phyloP scores from a whole-genome alignment of 2,113 vertebrate species.

The Aspiorhynchus laticeps region DNA sequence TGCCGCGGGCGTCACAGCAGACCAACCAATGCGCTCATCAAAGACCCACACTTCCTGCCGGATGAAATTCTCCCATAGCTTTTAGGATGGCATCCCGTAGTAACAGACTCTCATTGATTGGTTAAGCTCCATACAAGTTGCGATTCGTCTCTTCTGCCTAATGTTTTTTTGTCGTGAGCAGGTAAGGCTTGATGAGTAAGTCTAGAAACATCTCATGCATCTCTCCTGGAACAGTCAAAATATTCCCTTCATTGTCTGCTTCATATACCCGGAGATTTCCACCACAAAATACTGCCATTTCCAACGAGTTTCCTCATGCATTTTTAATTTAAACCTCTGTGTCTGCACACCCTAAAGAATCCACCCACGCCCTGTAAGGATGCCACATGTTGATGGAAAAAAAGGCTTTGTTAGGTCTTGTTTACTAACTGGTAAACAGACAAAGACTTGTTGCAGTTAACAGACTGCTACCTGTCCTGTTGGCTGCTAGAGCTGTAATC shows the following conservation, averaged over 20 bases:
- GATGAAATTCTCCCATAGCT: constrained; percentile 23
- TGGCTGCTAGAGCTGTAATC: neutral
- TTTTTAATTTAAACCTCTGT: constrained; percentile 50
- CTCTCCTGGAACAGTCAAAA: neutral
- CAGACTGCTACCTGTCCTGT: constrained; percentile 11
- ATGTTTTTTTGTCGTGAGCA: constrained; percentile 18
- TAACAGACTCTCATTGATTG: neutral
- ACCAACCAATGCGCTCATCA: constrained; percentile 28
- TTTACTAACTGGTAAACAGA: constrained; percentile 44
- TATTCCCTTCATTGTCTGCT: constrained; percentile 45
- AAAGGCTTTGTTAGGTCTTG: constrained; percentile 26
- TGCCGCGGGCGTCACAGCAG: constrained; percentile 40
- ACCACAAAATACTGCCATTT: neutral
- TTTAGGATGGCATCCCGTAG: neutral
- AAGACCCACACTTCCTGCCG: constrained; percentile 48
- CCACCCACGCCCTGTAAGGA: constrained; percentile 49
- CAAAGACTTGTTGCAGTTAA: constrained; percentile 20
- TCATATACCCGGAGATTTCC: constrained; percentile 24
- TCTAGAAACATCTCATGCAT: neutral
- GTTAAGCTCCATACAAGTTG: neutral
- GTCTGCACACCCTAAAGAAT: constrained; percentile 43
- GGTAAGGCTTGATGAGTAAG: constrained; percentile 6
- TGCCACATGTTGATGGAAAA: constrained; percentile 20
- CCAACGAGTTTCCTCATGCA: constrained; percentile 4
- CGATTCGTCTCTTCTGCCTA: neutral